A percentile compares a stretch with the other conserved stretches of the same genome.
Evolutionary conservation across 1,140 invertebrate species (phyloP).

Genomic region (Grapholita molesta): DNA sequence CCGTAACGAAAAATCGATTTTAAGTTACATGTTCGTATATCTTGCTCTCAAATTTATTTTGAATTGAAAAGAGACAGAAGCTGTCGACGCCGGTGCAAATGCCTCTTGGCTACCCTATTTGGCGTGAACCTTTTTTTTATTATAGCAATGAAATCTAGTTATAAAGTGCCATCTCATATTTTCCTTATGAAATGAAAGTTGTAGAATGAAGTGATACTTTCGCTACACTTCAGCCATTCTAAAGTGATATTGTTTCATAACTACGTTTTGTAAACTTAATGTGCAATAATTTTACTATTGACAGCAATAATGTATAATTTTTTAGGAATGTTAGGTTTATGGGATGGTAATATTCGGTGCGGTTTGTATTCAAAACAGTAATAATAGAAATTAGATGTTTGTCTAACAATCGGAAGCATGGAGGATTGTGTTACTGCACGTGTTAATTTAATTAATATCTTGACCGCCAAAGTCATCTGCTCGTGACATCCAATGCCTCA

Average conservation of each 20-base stretch:
- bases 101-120: not conserved
- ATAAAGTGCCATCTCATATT: slow-evolving; percentile 30
- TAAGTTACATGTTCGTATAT: too few species aligned
- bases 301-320: slow-evolving; percentile 14
- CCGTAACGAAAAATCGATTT: too few species aligned
- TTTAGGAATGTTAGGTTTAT: slow-evolving; percentile 1
- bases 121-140: not conserved
- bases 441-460: too few species aligned
- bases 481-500: too few species aligned
- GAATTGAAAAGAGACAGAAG: too few species aligned
- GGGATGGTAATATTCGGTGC: not conserved
- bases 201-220: not conserved
- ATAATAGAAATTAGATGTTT: too few species aligned
- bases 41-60: too few species aligned
- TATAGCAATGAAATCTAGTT: slow-evolving; percentile 29
- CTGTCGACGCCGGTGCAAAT: not conserved
- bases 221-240: not conserved
- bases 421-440: too few species aligned
- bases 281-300: slow-evolving; percentile 17
- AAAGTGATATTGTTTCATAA: not conserved
- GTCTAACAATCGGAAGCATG: too few species aligned
- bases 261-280: slow-evolving; percentile 1
- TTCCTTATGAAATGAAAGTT: slow-evolving; percentile 20
- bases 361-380: not conserved
- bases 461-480: too few species aligned